phyloP scores from a whole-genome alignment of 1,140 invertebrate species.

The Teleopsis dalmanni region DNA sequence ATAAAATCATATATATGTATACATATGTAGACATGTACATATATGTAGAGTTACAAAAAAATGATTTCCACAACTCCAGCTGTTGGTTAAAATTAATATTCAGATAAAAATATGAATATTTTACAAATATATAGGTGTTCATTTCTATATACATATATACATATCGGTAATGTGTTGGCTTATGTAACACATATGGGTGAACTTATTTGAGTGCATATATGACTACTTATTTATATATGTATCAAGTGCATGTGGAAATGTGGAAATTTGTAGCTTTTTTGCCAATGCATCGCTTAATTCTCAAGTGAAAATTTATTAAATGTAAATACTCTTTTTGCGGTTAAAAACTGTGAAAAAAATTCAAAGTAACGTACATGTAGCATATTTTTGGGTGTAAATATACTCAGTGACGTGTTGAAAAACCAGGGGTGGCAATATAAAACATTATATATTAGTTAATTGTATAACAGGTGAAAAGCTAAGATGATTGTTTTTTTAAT shows the following conservation, averaged over 20 bases:
- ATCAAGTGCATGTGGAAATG: no score
- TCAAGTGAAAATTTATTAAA: slow-evolving; percentile 8
- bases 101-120: slow-evolving; percentile 10
- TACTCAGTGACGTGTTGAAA: no score
- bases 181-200: background rate
- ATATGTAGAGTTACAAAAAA: background rate
- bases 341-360: no score
- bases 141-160: background rate
- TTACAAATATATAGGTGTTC: slow-evolving; percentile 1
- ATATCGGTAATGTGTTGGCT: no score
- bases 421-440: no score
- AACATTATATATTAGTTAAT: no score
- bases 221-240: background rate
- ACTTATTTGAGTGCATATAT: background rate
- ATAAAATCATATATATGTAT: no score
- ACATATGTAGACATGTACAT: background rate
- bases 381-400: background rate
- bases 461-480: no score
- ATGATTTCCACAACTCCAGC: background rate
- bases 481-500: no score
- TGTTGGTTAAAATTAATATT: slow-evolving; percentile 9
- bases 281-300: slow-evolving; percentile 9
- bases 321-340: slow-evolving; percentile 7
- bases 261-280: slow-evolving; percentile 2
- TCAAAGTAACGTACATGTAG: slow-evolving; percentile 1